Base-by-base conservation (phyloP, 2,888 invertebrate genomes). In the Cryptocephalus moraei region DNA sequence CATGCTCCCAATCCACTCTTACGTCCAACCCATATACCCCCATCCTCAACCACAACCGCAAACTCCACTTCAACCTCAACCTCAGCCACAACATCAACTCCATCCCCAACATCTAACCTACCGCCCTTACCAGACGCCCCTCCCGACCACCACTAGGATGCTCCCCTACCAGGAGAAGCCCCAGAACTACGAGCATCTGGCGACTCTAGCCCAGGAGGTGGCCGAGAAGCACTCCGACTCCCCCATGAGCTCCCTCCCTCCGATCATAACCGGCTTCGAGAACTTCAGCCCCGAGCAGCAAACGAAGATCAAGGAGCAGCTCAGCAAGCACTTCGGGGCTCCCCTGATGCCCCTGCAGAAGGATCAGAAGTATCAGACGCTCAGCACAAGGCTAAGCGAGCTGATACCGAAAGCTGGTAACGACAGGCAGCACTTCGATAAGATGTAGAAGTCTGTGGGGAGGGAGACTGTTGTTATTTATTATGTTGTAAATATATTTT, bases 231-330 rank as follows among this genome's bases (percentile, higher is more conserved):
- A 36, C 12, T 36, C 12, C 36, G 6, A 36, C 36, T 36, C 36
- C n/a, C 64, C 38, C 1, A 39, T 49, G 11, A 39, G 40, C 13
- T 49, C 55, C 8, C 33, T 55, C n/a, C 67, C 70, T 0, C 66
- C 70, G 1, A 68, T 70, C 38, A 65, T 70, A 9, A 70, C 70
- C 0, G 70, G 70, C 2, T 62, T 70, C n/a, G 70, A 70, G 49
- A 62, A 68, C 48, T 70, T 70, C 50, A 60, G 64, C 1, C 67
- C 67, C 1, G 69, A 69, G 45, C 69, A 70, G 45, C 70, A 70
- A 49, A 64, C 62, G 13, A 67, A 69, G 55, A 70, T 70, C 45
- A 70, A 69, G 49, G 63, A 36, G 36, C 36, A 36, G 6, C 36
- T 36, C 12, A 36, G 36, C 6, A 12, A n/a, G 12, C 36, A 36